Conservation (phyloP, 2,888 invertebrate species). For the Diaphora mendica region DNA sequence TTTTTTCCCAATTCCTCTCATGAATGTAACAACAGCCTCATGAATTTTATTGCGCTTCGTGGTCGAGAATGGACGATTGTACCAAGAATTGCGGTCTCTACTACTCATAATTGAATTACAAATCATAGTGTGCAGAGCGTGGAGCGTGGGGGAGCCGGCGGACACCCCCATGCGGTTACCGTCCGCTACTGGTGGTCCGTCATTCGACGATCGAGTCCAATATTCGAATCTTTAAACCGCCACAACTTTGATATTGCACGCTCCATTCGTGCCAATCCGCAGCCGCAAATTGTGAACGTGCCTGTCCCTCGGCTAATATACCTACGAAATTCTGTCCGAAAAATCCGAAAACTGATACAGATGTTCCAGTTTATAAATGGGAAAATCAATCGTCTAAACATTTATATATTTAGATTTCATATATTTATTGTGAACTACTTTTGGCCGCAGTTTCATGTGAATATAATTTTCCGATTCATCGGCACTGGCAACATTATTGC, state of each 20-base stretch:
- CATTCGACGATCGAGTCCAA: conserved; percentile 58
- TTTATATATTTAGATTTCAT: conserved; percentile 24
- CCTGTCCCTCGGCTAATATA: conserved; percentile 61
- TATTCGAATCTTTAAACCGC: conserved; percentile 55
- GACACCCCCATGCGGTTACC: conserved; percentile 42
- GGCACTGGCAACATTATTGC: too few species aligned
- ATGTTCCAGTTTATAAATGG: conserved; percentile 19
- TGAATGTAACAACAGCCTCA: conserved; percentile 64
- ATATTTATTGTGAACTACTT: conserved; percentile 16
- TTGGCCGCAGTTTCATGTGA: not conserved
- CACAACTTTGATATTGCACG: conserved; percentile 67
- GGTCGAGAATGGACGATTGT: conserved; percentile 53
- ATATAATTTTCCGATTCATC: not conserved
- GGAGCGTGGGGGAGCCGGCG: conserved; percentile 18
- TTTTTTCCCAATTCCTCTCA: conserved; percentile 60
- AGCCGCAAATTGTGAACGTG: conserved; percentile 73
- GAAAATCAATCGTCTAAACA: conserved; percentile 26
- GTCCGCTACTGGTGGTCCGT: conserved; percentile 47
- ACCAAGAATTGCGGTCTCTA: conserved; percentile 52
- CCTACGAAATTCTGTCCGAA: conserved; percentile 48
- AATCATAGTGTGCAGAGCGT: conserved; percentile 49
- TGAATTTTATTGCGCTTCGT: conserved; percentile 66
- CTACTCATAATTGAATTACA: conserved; percentile 68
- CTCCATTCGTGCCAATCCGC: conserved; percentile 68
- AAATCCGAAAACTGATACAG: conserved; percentile 38